A percentile compares a stretch with the other conserved stretches of the same genome.
phyloP scores from a whole-genome alignment of 2,113 vertebrate genomes.

The Monopterus albus region DNA sequence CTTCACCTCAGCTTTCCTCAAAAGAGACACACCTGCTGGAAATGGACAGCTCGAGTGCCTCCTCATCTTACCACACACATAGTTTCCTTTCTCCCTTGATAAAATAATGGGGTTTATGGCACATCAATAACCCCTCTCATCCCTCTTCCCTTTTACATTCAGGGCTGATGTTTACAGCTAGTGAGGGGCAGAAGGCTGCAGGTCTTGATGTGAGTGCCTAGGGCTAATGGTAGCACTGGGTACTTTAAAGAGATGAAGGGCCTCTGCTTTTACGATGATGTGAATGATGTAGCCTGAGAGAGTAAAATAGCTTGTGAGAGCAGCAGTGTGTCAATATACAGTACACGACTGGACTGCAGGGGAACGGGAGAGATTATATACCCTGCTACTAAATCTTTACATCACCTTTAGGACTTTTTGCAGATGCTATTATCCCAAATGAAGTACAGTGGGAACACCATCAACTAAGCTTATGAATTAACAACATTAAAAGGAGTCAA shows the following conservation, averaged over 20 bases:
- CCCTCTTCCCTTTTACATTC: slow-evolving; percentile 79
- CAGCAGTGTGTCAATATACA: slow-evolving; percentile 55
- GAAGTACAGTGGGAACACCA: background rate
- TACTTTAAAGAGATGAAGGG: slow-evolving; percentile 79
- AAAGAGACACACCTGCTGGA: slow-evolving; percentile 38
- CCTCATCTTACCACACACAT: slow-evolving; percentile 41
- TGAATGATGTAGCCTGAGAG: slow-evolving; percentile 79
- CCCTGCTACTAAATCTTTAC: slow-evolving; percentile 30
- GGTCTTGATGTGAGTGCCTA: slow-evolving; percentile 73
- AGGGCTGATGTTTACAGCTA: slow-evolving; percentile 76
- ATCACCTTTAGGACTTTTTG: slow-evolving; percentile 32
- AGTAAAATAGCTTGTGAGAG: slow-evolving; percentile 70
- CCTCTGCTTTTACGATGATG: slow-evolving; percentile 78
- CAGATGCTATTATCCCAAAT: background rate
- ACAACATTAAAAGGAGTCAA: background rate
- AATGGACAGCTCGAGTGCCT: background rate
- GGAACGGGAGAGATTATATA: slow-evolving; percentile 12
- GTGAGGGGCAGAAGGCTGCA: slow-evolving; percentile 65
- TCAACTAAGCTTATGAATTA: background rate
- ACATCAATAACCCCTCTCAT: slow-evolving; percentile 85
- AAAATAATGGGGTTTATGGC: slow-evolving; percentile 82
- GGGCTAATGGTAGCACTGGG: slow-evolving; percentile 77
- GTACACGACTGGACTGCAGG: slow-evolving; percentile 34
- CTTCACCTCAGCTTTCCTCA: slow-evolving; percentile 17
- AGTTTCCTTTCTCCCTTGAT: slow-evolving; percentile 79